These are phyloP conservation scores for Leptobrachium ailaonicum DNA, from an alignment of 2,113 vertebrate species.

Conservation along the genomic window DNA sequence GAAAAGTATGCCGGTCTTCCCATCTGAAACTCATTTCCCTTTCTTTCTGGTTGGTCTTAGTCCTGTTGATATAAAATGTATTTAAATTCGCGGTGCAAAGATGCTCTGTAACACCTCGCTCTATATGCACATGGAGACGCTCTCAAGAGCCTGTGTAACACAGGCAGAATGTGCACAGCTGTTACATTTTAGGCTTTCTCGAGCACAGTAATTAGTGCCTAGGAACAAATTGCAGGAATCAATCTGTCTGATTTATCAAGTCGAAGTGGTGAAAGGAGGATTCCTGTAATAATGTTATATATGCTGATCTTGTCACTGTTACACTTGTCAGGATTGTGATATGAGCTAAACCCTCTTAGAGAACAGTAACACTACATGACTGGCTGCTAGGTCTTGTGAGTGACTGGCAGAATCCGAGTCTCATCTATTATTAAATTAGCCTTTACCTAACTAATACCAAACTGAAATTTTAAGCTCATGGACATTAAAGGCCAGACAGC, in stretches of 20 bases:
- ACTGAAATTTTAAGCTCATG: too few relatives aligned
- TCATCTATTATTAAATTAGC: too few relatives aligned
- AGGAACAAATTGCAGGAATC: conserved; percentile 20
- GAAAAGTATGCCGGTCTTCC: neutral
- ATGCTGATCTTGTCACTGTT: conserved; percentile 29
- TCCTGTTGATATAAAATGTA: neutral
- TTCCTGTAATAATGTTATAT: conserved; percentile 27
- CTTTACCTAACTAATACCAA: too few relatives aligned
- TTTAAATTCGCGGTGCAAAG: neutral
- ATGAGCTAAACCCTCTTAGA: conserved; percentile 13
- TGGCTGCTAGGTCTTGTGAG: neutral
- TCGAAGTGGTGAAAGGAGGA: conserved; percentile 4
- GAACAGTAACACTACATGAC: neutral
- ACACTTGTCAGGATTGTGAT: conserved; percentile 32
- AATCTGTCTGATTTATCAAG: conserved; percentile 32
- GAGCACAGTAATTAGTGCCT: conserved; percentile 36
- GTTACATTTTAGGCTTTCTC: conserved; percentile 9
- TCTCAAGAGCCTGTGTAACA: conserved; percentile 3
- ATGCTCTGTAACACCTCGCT: neutral
- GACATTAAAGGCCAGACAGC: too few relatives aligned
- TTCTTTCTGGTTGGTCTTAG: neutral
- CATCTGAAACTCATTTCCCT: conserved; percentile 1
- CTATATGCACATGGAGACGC: neutral
- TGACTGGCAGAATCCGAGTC: neutral
- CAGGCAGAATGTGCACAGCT: conserved; percentile 4